These are phyloP conservation scores for Liodrosophila aerea DNA, from an alignment of 2,888 invertebrate genomes.

Conservation along the genomic window DNA sequence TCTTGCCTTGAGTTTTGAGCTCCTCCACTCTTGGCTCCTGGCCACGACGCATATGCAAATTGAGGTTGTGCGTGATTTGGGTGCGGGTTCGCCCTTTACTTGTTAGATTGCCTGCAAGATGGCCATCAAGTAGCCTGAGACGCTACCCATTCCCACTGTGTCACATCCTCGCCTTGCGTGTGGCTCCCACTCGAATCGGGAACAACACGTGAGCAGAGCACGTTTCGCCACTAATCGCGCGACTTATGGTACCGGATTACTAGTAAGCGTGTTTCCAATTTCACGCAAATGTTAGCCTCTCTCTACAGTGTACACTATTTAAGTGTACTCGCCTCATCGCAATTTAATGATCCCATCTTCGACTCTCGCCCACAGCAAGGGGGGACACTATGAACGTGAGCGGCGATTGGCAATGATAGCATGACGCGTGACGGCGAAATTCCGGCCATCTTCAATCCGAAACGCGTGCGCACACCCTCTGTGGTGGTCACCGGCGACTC, in stretches of 20 bases:
- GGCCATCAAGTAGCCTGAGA: conserved; percentile 38
- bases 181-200: conserved; percentile 45
- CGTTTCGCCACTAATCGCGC: conserved; percentile 21
- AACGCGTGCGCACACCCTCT: conserved; percentile 87
- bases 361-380: neutral
- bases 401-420: conserved; percentile 58
- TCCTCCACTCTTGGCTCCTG: conserved; percentile 14
- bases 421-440: conserved; percentile 90
- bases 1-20: conserved; percentile 50
- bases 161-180: conserved; percentile 48
- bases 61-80: conserved; percentile 48
- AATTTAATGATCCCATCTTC: no score
- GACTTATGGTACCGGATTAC: no score
- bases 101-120: conserved; percentile 50
- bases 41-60: conserved; percentile 26
- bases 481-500: conserved; percentile 87
- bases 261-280: no score
- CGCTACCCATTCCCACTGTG: neutral
- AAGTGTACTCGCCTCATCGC: no score
- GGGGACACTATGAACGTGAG: conserved; percentile 37
- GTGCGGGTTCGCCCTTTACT: conserved; percentile 47
- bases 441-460: conserved; percentile 91
- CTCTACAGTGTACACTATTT: no score
- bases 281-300: no score
- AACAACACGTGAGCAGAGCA: conserved; percentile 53